A percentile compares a stretch with the other conserved stretches of the same genome.
Conservation (phyloP, 2,797 vertebrate species). For the Eurystomus glaucurus region DNA sequence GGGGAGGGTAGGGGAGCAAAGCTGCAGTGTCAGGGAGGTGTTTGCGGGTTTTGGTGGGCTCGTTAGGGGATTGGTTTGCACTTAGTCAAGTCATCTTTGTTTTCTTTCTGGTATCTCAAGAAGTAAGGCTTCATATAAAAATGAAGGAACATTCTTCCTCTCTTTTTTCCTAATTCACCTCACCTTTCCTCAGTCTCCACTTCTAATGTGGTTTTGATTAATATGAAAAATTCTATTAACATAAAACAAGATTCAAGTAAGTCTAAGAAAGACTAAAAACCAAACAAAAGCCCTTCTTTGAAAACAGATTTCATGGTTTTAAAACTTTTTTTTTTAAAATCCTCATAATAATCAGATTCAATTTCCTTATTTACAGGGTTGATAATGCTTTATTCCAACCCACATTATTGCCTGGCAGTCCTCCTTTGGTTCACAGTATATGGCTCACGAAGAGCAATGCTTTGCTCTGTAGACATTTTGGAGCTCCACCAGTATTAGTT, state of each 20-base stretch:
- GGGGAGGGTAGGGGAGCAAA: neutral
- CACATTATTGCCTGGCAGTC: no score
- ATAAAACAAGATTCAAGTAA: neutral
- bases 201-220: neutral
- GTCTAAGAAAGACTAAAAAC: neutral
- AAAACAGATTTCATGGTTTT: neutral
- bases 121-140: neutral
- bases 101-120: neutral
- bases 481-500: neutral
- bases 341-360: neutral
- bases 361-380: neutral
- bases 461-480: fast-evolving
- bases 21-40: fast-evolving
- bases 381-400: neutral
- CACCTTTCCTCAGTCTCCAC: neutral
- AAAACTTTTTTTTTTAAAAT: no score
- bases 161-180: neutral
- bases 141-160: neutral
- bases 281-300: neutral
- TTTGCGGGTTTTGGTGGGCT: neutral
- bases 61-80: neutral
- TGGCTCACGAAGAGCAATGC: fast-evolving
- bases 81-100: neutral
- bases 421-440: fast-evolving
- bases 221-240: neutral